Evolutionary conservation across 2,888 invertebrate species (phyloP), one percentile per base, ranked within the genome.

Genomic region (Noctuana brunneofusca): DNA sequence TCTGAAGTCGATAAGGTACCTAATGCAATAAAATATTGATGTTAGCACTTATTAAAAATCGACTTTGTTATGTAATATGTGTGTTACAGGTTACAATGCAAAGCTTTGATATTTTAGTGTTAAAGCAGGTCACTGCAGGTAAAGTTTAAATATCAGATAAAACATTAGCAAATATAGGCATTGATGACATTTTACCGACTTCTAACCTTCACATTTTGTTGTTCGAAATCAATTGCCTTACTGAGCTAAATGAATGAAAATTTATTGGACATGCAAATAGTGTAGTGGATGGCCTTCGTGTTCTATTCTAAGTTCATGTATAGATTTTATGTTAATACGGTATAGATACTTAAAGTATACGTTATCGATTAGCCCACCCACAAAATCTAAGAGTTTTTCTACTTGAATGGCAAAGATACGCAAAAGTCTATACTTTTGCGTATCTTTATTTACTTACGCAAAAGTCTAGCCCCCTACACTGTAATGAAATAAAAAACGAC

Each of bases 201-300:
- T 62, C 63, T 52, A 63, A 32, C 63, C 56, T 63, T 63, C 56
- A 56, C 63, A 63, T 63, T 63, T 63, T 63, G 43, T 56, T 62
- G 41, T 52, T 27, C 32, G 41, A 63, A 56, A 63, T 56, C 49
- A 41, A 55, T 46, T 49, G 41, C 60, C 54, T 53, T 60, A 48
- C 48, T 38, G 49, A 35, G 57, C 49, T 55, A 38, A 55, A 38
- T 49, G 55, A 55, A 55, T 24, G 54, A 55, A 46, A 41, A 43
- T 59, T 49, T 49, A 62, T 62, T 27, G 49, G 24, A 30, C 49
- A 56, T 56, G 62, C 62, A 62, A 55, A 62, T 49, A 55, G 55
- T 41, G 24, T 41, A 43, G 52, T 59, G n/a, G 58, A 50, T 41
- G 11, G 35, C 60, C 60, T 59, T 60, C 53, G 24, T 35, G 14